A percentile compares a stretch with the other conserved stretches of the same genome.
These are phyloP conservation scores for Bolborhynchus lineola DNA, from an alignment of 2,113 vertebrate species.

Conservation along the genomic window DNA sequence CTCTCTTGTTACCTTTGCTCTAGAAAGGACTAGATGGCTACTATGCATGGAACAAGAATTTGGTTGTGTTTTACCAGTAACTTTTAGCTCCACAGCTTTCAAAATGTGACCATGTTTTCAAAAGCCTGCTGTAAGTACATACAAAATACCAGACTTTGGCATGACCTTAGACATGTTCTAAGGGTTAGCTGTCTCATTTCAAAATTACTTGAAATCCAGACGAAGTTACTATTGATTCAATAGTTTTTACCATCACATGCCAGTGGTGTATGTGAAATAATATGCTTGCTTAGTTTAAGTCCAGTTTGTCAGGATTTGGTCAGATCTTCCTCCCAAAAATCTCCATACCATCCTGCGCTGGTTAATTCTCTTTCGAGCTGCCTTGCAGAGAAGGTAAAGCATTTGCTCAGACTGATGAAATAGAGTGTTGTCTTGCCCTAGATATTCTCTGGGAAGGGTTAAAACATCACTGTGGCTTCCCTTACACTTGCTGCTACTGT, in stretches of 20 bases:
- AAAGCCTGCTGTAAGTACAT: background rate
- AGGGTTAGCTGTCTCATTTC: background rate
- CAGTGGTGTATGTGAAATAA: background rate
- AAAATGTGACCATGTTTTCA: background rate
- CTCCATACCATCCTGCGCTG: background rate
- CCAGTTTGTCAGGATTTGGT: background rate
- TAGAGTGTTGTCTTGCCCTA: background rate
- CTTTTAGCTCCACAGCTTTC: background rate
- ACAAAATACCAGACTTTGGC: rapidly evolving
- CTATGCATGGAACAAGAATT: background rate
- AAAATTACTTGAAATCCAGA: background rate
- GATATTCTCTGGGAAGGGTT: background rate
- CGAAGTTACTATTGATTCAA: background rate
- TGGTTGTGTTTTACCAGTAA: background rate
- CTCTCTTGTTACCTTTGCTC: background rate
- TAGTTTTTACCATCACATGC: background rate
- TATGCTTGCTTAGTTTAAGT: background rate
- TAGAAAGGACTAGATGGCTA: background rate
- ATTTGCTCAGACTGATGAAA: background rate
- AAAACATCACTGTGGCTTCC: background rate
- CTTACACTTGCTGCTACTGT: background rate
- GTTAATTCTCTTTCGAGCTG: background rate
- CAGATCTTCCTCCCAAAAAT: background rate
- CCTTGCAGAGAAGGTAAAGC: background rate
- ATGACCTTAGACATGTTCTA: background rate